Percentiles rank a stretch among this genome's conserved stretches.
These are phyloP conservation scores for Salvator merianae DNA, from an alignment of 2,113 vertebrate species.

Conservation along the genomic window DNA sequence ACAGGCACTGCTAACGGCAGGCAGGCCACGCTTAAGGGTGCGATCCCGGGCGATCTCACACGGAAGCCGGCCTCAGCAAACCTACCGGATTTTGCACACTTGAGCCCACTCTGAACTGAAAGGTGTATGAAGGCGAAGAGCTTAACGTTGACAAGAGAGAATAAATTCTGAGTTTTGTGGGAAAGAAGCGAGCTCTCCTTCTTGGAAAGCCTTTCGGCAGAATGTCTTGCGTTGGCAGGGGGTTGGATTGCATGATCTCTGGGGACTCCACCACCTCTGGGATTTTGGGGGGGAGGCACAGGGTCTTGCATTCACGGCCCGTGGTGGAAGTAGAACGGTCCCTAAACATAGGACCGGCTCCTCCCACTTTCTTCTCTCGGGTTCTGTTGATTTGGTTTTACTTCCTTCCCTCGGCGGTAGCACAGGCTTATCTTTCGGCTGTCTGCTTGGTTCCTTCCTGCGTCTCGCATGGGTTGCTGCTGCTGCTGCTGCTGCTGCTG, in stretches of 20 bases:
- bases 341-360: rapidly evolving
- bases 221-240: background rate
- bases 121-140: no score
- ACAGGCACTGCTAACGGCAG: no score
- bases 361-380: background rate
- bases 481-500: background rate
- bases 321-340: background rate
- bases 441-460: background rate
- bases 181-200: no score
- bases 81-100: no score
- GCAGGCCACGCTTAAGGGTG: no score
- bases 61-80: no score
- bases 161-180: no score
- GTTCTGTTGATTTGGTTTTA: conserved; percentile 49
- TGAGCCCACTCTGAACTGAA: no score
- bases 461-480: background rate
- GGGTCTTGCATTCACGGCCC: background rate
- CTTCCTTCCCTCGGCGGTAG: conserved; percentile 10
- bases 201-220: no score
- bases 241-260: background rate
- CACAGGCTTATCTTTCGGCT: conserved; percentile 10
- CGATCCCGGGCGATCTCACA: no score
- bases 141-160: no score
- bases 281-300: background rate
- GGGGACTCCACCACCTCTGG: background rate